Evolutionary conservation across 53 echinoderm and acorn worm species (phyloP), one percentile per base, ranked within the genome.

Genomic region (Paracentrotus lividus): DNA sequence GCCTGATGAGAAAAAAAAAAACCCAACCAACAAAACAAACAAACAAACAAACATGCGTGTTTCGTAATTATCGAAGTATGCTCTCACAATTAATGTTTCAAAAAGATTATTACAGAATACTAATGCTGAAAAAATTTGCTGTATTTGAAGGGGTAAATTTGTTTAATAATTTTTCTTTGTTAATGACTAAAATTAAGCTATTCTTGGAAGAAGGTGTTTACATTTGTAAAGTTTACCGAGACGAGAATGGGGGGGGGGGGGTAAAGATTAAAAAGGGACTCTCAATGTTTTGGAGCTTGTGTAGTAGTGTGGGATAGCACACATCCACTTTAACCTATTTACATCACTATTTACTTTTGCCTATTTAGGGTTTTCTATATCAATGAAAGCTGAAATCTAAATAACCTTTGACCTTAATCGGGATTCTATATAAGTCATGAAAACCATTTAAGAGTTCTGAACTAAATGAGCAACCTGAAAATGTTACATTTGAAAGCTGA

Each of bases 371-470:
- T 76, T 38, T 34, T 76, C 14, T 32, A 36, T 76, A 26, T 40
- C 76, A 76, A 40, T 9, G 23, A 76, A 42, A 76, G 76, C 38
- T 72, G 42, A 76, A 76, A 76, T 40, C 9, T 42, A 76, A 42
- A 76, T 21, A 18, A 36, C 18, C 76, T 21, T 34, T 40, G 3
- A 76, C 21, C 76, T 20, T 64, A 27, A 29, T 64, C 8, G 27
- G 26, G 64, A 64, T 76, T 40, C 14, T 36, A 21, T 40, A 67
- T 40, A 42, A 42, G 36, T 76, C 76, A 20, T 76, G 42, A 36
- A 42, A 76, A 40, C 5, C 40, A 76, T 76, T 3, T 20, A 55
- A 76, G 76, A 76, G 76, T 76, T 76, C 76, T 76, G 76, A 76
- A 65, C 5, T 4, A 31, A 5, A 76, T 76, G 38, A 76, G 6